Evolutionary conservation across 2,113 vertebrate genomes (phyloP).

Genomic region (Burhinus oedicnemus): DNA sequence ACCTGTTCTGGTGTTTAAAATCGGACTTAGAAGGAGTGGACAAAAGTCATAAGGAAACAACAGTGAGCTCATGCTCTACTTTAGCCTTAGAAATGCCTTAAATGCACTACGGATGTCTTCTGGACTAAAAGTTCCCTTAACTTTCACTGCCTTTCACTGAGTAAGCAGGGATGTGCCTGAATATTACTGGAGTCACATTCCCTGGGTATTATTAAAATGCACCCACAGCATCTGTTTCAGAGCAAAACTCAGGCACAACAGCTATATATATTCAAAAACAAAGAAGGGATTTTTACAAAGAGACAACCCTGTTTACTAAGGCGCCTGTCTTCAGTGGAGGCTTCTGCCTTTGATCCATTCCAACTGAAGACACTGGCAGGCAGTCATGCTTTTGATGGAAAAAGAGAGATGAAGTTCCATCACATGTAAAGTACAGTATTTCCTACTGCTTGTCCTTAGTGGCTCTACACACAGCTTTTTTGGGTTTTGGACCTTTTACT

Average conservation of each 20-base stretch:
- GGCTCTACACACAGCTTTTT: background rate
- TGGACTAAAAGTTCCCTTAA: background rate
- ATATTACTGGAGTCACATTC: fast-evolving
- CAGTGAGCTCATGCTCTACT: background rate
- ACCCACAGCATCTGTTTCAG: background rate
- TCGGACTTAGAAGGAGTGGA: background rate
- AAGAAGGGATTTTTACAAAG: background rate
- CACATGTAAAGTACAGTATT: background rate
- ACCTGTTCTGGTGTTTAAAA: slow-evolving; percentile 20
- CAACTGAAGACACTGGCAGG: background rate
- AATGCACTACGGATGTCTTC: background rate
- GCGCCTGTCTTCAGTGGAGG: background rate
- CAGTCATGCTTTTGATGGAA: background rate
- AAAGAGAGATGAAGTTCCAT: background rate
- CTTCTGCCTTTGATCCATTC: background rate
- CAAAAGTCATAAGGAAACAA: background rate
- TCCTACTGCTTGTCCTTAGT: background rate
- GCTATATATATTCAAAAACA: background rate
- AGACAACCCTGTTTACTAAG: background rate
- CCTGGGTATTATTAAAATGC: background rate
- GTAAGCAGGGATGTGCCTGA: background rate
- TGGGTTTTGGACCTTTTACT: background rate
- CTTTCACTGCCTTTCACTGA: background rate
- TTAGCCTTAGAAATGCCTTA: background rate
- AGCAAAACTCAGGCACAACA: background rate